Percentiles rank a stretch among this genome's conserved stretches.
These are phyloP conservation scores for Pantala flavescens DNA, from an alignment of 1,140 invertebrate species.

Conservation along the genomic window DNA sequence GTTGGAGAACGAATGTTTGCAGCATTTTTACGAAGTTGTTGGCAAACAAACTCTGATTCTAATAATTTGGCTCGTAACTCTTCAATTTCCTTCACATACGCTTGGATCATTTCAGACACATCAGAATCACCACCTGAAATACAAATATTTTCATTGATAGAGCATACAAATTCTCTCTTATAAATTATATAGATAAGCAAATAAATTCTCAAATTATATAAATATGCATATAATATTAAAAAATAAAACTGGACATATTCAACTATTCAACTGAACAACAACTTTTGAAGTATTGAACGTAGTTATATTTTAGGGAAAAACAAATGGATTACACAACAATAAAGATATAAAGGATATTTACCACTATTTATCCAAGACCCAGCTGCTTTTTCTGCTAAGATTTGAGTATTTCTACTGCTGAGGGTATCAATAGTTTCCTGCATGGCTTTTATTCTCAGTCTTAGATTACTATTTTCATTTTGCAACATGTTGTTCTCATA, in stretches of 20 bases:
- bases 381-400: slow-evolving; percentile 68
- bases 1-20: slow-evolving; percentile 21
- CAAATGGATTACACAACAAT: too few species aligned
- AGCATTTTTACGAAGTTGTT: slow-evolving; percentile 52
- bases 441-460: slow-evolving; percentile 82
- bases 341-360: slow-evolving; percentile 20
- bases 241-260: too few species aligned
- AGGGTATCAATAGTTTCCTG: slow-evolving; percentile 86
- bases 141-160: neutral
- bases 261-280: too few species aligned
- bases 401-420: slow-evolving; percentile 57
- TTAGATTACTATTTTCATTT: slow-evolving; percentile 74
- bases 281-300: too few species aligned
- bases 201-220: too few species aligned
- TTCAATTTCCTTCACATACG: slow-evolving; percentile 86
- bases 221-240: too few species aligned
- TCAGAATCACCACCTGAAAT: slow-evolving; percentile 36
- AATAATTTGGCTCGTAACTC: slow-evolving; percentile 74
- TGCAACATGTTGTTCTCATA: slow-evolving; percentile 92
- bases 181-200: too few species aligned
- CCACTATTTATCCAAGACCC: slow-evolving; percentile 53
- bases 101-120: slow-evolving; percentile 60
- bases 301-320: too few species aligned
- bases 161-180: too few species aligned
- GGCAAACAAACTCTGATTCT: slow-evolving; percentile 78